Base-by-base conservation (phyloP, 2,797 vertebrate genomes). In the Pseudochirops corinnae region DNA sequence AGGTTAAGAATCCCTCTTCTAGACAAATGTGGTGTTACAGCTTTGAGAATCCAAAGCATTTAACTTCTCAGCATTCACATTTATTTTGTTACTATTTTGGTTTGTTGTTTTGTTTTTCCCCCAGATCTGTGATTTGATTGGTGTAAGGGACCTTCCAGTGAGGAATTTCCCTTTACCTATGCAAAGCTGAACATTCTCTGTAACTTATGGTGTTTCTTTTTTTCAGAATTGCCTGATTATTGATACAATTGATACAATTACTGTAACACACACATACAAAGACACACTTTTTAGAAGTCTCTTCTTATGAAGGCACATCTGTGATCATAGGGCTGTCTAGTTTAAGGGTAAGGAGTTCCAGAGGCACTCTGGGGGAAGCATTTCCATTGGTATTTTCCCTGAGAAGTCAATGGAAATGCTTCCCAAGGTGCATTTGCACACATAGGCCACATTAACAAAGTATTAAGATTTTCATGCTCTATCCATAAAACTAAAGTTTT, bases 401-500 rank as follows among this genome's bases (percentile, higher is more conserved):
- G n/a, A 82, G n/a, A 39, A 50, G 21, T 87, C 39, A 87, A 87
- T 46, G 21, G 74, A 50, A 87, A 87, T 87, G 74, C 39, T 87
- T 87, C 24, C 10, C 13, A 50, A 10, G 74, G 39, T 50, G 7
- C 21, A 24, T 46, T 26, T 50, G 21, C 39, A 87, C 74, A 50
- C 39, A 24, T 50, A 16, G 39, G 5, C 24, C 74, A 87, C 46
- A 10, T 87, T 87, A 87, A 58, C 4, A 50, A 96, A 58, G 56
- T 96, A 96, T 93, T 93, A 56, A 94, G 24, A 92, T 50, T 93
- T 96, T 87, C 92, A 52, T 16, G 16, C 52, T 95, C 31, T 57
- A 93, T 29, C 33, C 96, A 31, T 92, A 87, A 10, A 46, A 50
- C 39, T 87, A 87, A 46, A 91, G 93, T 93, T 96, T 96, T 90